Conservation (phyloP, 2,797 vertebrate genomes). For the Phataginus tetradactyla region DNA sequence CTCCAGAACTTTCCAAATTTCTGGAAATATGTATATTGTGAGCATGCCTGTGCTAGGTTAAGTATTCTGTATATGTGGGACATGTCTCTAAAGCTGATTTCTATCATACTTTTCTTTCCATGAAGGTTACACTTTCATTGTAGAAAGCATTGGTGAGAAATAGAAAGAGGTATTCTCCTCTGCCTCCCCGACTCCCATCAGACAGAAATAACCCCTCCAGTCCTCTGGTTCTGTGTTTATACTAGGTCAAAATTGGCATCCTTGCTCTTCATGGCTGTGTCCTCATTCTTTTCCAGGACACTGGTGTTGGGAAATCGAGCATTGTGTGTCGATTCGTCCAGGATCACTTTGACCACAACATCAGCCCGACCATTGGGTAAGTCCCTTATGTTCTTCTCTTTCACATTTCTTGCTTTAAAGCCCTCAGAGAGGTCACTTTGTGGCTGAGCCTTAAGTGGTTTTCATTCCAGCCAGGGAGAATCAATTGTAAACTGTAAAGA, state of each 20-base stretch:
- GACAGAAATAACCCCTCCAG: background rate
- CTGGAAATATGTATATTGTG: background rate
- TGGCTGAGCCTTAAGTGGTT: background rate
- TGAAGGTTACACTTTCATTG: background rate
- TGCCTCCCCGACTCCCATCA: too few species aligned
- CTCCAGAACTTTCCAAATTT: background rate
- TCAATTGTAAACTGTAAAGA: background rate
- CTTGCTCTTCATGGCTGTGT: slow-evolving; percentile 18
- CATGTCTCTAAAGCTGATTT: background rate
- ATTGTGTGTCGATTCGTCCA: slow-evolving; percentile 98
- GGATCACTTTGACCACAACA: slow-evolving; percentile 99
- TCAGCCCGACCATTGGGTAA: slow-evolving; percentile 98
- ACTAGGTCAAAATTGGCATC: background rate
- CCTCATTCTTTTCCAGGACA: slow-evolving; percentile 91
- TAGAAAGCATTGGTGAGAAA: background rate
- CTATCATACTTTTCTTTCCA: background rate
- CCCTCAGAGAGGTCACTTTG: background rate
- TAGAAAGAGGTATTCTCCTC: background rate
- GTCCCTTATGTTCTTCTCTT: slow-evolving; percentile 69
- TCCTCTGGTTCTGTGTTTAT: background rate
- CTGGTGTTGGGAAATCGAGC: slow-evolving; percentile 98
- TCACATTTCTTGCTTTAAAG: background rate
- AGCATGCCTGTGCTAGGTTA: background rate
- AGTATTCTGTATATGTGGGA: background rate
- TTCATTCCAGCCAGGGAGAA: background rate